A percentile compares a stretch with the other conserved stretches of the same genome.
These are phyloP conservation scores for Pyrocoelia pectoralis DNA, from an alignment of 2,888 invertebrate genomes.

Conservation along the genomic window DNA sequence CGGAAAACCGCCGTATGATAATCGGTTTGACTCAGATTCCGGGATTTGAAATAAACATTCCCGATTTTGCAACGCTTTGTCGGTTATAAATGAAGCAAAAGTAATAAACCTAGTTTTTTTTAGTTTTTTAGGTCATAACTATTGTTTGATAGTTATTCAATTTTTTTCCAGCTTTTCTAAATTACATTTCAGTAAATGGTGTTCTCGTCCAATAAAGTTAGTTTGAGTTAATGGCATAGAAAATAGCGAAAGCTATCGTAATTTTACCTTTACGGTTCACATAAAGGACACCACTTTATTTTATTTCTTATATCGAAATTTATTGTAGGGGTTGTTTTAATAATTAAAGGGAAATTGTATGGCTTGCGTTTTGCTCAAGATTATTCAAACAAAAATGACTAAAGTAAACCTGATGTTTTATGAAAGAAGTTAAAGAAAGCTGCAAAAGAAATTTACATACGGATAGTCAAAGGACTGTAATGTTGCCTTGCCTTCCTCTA, in stretches of 20 bases:
- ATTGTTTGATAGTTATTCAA: slow-evolving; percentile 5
- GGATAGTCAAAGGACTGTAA: slow-evolving; percentile 35
- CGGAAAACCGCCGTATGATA: slow-evolving; percentile 31
- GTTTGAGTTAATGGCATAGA: slow-evolving; percentile 17
- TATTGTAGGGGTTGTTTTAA: slow-evolving; percentile 12
- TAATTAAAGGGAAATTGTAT: slow-evolving; percentile 13
- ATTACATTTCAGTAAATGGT: slow-evolving; percentile 18
- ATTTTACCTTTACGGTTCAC: slow-evolving; percentile 23
- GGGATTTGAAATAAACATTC: slow-evolving; percentile 25
- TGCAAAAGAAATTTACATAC: slow-evolving; percentile 35
- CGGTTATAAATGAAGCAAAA: slow-evolving; percentile 25
- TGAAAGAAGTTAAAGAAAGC: slow-evolving; percentile 34
- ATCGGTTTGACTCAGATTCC: slow-evolving; percentile 24
- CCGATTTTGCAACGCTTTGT: slow-evolving; percentile 22
- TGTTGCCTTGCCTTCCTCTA: slow-evolving; percentile 25
- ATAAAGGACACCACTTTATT: slow-evolving; percentile 16
- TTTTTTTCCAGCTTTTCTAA: slow-evolving; percentile 4
- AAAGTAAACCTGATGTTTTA: slow-evolving; percentile 32
- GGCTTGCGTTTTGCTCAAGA: slow-evolving; percentile 21
- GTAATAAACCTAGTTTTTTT: slow-evolving; percentile 22
- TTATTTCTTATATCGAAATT: slow-evolving; percentile 22
- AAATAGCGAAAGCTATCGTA: slow-evolving; percentile 22
- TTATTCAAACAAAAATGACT: slow-evolving; percentile 34
- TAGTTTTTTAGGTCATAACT: slow-evolving; percentile 14
- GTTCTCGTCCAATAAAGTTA: slow-evolving; percentile 18